Base-by-base conservation (phyloP, 2,113 vertebrate genomes). In the Arizona elegans region DNA sequence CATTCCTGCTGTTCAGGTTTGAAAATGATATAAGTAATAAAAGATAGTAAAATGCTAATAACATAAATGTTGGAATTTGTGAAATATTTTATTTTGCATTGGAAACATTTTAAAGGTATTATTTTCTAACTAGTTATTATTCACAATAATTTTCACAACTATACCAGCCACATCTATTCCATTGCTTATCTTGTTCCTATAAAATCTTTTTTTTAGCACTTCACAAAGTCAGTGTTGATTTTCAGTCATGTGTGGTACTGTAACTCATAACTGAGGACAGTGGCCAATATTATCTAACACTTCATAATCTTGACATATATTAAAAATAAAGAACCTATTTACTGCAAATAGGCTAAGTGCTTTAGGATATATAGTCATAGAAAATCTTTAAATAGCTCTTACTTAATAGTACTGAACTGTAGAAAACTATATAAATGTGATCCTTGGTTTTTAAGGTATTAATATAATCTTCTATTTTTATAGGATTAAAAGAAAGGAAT, bases 1-100 rank as follows among this genome's bases (percentile, higher is more conserved):
- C 90, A 47, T 29, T 33, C 56, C 21, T 56, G 54, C 1, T 91
- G 86, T 90, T 86, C 94, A 96, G 92, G 50, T 91, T 54, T 93
- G 93, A 95, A 94, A 95, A 1, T 91, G 9, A 29, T 90, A 87
- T 17, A 91, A 11, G 59, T 94, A 91, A 93, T 53, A 94, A 23
- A 94, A 47, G 70, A 1, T 59, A 92, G 15, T 93, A 58, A 94
- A 15, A 38, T 52, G 70, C 43, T 23, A 86, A 93, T n/a, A 21
- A 59, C 19, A 94, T 93, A 95, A 94, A 94, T 8, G 93, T 65
- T 21, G 93, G 43, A 87, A 91, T 89, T 95, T 93, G 13, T 38
- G 65, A 93, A 75, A 91, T 92, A 85, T 3, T 94, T 52, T 33
- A 56, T 17, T 54, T 58, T 89, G 12, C 54, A 93, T 87, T 97